These are phyloP conservation scores for Cantharis lateralis DNA, from an alignment of 2,888 invertebrate genomes.

Conservation along the genomic window DNA sequence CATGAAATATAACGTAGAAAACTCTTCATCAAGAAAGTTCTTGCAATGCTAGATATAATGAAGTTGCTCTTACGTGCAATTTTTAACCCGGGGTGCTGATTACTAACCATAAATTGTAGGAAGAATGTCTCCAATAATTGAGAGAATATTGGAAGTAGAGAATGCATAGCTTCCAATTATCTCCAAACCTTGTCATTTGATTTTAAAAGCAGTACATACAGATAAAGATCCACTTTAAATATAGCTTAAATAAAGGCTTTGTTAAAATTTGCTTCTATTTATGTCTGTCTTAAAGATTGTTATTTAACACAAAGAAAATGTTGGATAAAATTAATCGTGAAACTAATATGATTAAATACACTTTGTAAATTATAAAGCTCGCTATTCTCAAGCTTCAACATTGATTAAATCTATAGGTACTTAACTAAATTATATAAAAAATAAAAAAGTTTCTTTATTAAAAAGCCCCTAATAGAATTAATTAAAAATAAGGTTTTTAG, in stretches of 20 bases:
- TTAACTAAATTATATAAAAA: neutral
- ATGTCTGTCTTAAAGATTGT: neutral
- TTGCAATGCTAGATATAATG: constrained; percentile 30
- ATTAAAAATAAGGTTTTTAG: neutral
- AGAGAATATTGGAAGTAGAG: constrained; percentile 22
- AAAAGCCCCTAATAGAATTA: neutral
- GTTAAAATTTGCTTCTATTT: neutral
- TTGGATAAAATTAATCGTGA: neutral
- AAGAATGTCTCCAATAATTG: constrained; percentile 28
- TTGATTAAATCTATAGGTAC: neutral
- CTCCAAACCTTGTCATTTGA: constrained; percentile 46
- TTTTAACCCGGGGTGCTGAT: constrained; percentile 43
- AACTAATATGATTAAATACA: neutral
- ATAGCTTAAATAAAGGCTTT: constrained; percentile 21
- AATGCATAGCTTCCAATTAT: constrained; percentile 45
- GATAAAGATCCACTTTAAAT: constrained; percentile 39
- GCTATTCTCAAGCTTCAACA: neutral
- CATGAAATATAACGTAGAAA: constrained; percentile 11
- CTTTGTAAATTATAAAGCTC: neutral
- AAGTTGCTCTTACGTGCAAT: constrained; percentile 29
- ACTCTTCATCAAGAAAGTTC: constrained; percentile 20
- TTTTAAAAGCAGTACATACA: constrained; percentile 44
- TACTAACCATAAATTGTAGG: constrained; percentile 42
- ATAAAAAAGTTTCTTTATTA: neutral
- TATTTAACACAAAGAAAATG: neutral